These are phyloP conservation scores for Heliconius aoede DNA, from an alignment of 2,888 invertebrate species.

Conservation along the genomic window DNA sequence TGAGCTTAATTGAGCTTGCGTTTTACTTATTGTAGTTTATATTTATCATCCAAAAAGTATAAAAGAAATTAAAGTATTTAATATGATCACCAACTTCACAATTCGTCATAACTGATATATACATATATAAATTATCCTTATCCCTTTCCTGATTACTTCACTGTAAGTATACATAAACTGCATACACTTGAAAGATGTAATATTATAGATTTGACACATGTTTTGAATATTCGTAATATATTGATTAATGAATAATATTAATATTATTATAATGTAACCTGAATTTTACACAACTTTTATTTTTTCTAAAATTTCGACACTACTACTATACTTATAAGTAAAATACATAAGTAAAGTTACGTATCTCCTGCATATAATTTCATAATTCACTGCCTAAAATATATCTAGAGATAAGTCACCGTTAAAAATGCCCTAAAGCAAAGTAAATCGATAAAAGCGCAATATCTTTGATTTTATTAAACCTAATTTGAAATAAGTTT, in stretches of 20 bases:
- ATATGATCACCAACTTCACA: not conserved
- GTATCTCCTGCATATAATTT: too few species aligned
- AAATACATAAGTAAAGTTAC: too few species aligned
- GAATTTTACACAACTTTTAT: not conserved
- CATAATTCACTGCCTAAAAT: too few species aligned
- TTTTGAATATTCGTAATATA: conserved; percentile 16
- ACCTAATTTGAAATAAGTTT: not conserved
- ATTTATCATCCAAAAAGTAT: conserved; percentile 32
- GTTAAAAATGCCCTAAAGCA: not conserved
- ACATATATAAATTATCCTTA: not conserved
- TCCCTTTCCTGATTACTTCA: conserved; percentile 10
- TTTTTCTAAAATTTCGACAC: not conserved
- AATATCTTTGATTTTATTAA: not conserved
- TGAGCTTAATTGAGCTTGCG: conserved; percentile 46
- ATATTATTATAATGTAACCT: conserved; percentile 14
- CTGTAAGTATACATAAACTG: conserved; percentile 9
- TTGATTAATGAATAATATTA: conserved; percentile 9
- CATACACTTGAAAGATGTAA: not conserved
- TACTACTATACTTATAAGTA: too few species aligned
- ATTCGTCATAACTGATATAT: not conserved
- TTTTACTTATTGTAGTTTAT: conserved; percentile 43
- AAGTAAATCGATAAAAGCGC: not conserved
- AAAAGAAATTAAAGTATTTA: not conserved
- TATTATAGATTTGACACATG: conserved; percentile 6
- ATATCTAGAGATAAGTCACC: too few species aligned